Evolutionary conservation across 1,140 invertebrate species (phyloP).

Genomic region (Trichonephila clavipes): DNA sequence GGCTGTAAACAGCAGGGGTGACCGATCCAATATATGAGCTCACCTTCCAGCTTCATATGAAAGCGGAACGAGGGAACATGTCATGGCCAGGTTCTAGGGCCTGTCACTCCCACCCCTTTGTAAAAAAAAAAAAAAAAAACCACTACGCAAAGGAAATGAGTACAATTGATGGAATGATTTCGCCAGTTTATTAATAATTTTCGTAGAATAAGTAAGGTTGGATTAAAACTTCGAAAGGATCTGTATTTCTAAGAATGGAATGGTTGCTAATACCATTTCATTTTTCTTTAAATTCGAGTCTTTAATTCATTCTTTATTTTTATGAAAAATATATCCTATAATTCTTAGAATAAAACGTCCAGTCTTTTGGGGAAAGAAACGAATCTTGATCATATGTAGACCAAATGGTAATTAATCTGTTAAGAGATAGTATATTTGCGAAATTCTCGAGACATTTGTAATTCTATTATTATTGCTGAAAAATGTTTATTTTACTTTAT

Average conservation of each 20-base stretch:
- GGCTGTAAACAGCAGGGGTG: slow-evolving; percentile 4
- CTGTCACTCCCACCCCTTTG: background rate
- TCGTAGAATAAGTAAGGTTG: background rate
- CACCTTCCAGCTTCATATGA: slow-evolving; percentile 8
- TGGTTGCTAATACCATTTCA: too few species aligned
- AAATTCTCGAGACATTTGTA: too few species aligned
- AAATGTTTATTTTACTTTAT: too few species aligned
- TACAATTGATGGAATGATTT: background rate
- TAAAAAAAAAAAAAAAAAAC: background rate
- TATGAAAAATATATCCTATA: too few species aligned
- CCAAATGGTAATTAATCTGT: too few species aligned
- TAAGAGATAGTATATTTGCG: too few species aligned
- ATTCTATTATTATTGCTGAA: too few species aligned
- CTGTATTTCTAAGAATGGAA: background rate
- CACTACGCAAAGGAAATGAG: background rate
- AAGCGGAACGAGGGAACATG: background rate
- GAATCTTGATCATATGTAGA: too few species aligned
- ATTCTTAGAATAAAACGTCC: too few species aligned
- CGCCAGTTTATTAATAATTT: background rate
- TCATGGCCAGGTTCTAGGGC: background rate
- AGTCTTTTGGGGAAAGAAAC: too few species aligned
- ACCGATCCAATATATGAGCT: slow-evolving; percentile 24
- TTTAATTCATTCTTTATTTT: too few species aligned
- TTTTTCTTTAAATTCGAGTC: too few species aligned
- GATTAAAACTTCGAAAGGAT: background rate